Evolutionary conservation across 2,888 invertebrate species (phyloP), one percentile per base, ranked within the genome.

Genomic region (Margaritifera margaritifera): DNA sequence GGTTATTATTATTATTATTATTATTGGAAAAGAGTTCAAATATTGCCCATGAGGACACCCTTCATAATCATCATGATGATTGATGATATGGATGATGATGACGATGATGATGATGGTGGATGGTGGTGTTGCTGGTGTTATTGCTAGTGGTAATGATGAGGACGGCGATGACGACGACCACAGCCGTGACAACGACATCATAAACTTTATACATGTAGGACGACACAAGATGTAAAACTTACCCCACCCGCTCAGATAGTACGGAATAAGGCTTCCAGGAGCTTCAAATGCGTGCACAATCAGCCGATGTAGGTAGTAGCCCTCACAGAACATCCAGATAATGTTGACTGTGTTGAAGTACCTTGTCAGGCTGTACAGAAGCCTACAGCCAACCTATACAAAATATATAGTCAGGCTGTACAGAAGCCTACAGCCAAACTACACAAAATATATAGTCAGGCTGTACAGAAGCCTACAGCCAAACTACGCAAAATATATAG

Each of bases 241-340:
- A 87, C 87, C 81, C 86, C 87, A 87, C 11, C 86, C 86, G 22
- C 80, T 69, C 3, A 81, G 20, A 69, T 85, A 84, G 42, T 85
- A 80, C 6, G 75, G 69, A 19, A 77, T 19, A 22, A 88, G 75
- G 4, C 72, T 76, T 53, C 80, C 81, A 5, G 85, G 87, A 8
- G 84, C 83, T 60, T 81, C 74, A 73, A 88, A 88, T 4, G 88
- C 85, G 25, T 84, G 81, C 51, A 80, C 82, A 54, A 88, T 81
- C 11, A 88, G 80, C 11, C 85, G 69, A 69, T 87, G 86, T 0
- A 88, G 82, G 64, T 85, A 87, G 51, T 84, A 82, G 0, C 84
- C 88, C 71, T 88, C 87, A 58, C 81, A 81, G 70, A 87, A 84
- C 88, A 88, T 88, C 85, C 87, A 87, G 56, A 84, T 75, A 63